phyloP scores from a whole-genome alignment of 1,140 invertebrate species.

The Aphelenchoides fujianensis region DNA sequence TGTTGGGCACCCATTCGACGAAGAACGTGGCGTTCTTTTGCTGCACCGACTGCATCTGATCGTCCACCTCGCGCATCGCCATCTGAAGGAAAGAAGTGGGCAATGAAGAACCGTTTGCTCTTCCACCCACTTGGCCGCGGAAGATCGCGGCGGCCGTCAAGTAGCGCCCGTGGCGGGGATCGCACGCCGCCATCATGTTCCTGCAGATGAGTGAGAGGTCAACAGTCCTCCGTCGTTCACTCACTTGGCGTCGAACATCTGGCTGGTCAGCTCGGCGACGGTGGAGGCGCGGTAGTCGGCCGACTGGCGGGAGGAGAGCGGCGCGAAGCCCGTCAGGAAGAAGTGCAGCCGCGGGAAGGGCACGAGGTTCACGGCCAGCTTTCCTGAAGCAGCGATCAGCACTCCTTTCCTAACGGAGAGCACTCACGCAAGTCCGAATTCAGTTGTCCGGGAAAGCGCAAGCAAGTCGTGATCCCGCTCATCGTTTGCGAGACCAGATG shows the following conservation, averaged over 20 bases:
- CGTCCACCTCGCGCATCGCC: conserved; percentile 70
- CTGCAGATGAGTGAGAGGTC: conserved; percentile 66
- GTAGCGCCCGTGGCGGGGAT: conserved; percentile 79
- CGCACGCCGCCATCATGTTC: conserved; percentile 89
- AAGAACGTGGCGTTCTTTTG: conserved; percentile 65
- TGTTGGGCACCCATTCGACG: conserved; percentile 64
- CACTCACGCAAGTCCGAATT: conserved; percentile 82
- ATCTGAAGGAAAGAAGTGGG: background rate
- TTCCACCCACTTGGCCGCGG: conserved; percentile 75
- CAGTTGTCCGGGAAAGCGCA: conserved; percentile 68
- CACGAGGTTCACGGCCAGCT: conserved; percentile 94
- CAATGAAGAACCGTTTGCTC: conserved; percentile 63
- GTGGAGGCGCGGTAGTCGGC: conserved; percentile 72
- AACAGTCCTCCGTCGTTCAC: background rate
- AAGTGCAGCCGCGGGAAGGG: conserved; percentile 90
- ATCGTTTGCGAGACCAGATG: conserved; percentile 74
- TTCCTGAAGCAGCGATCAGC: too few species aligned
- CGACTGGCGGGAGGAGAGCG: conserved; percentile 75
- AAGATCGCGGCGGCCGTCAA: conserved; percentile 89
- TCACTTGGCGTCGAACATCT: conserved; percentile 39
- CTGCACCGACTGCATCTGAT: conserved; percentile 68
- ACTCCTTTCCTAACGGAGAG: too few species aligned
- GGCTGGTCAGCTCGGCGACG: conserved; percentile 83
- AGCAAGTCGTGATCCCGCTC: conserved; percentile 80
- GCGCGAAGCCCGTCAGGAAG: conserved; percentile 95